phyloP scores from a whole-genome alignment of 2,113 vertebrate genomes.

The Morphnarchus princeps region DNA sequence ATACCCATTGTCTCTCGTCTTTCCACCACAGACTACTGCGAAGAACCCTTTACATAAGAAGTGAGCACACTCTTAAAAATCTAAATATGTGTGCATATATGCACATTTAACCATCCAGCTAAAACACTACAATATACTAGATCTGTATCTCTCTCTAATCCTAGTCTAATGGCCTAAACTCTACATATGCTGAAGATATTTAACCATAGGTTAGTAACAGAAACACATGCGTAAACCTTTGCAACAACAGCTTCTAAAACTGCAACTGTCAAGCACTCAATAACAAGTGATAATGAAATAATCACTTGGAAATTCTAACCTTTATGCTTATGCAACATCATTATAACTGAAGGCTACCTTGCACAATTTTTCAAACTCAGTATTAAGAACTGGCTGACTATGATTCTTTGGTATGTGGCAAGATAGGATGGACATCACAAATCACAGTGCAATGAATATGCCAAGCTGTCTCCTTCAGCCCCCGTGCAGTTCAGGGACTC shows the following conservation, averaged over 20 bases:
- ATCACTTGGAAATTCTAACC: not conserved
- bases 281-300: not conserved
- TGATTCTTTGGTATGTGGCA: not conserved
- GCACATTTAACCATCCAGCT: not conserved
- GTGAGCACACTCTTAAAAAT: not conserved
- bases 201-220: not conserved
- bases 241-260: not conserved
- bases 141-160: not conserved
- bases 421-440: not conserved
- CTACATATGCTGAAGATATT: not conserved
- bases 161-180: not conserved
- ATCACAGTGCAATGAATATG: not conserved
- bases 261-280: not conserved
- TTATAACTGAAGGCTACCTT: not conserved
- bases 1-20: not conserved
- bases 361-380: not conserved
- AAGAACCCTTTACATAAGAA: not conserved
- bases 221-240: not conserved
- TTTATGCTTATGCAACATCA: fast-evolving
- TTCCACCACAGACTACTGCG: not conserved
- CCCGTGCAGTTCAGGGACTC: not conserved
- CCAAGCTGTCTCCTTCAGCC: not conserved
- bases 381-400: not conserved
- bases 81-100: not conserved
- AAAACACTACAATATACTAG: not conserved